Evolutionary conservation across 2,113 vertebrate genomes (phyloP).

Genomic region (Heptranchias perlo): DNA sequence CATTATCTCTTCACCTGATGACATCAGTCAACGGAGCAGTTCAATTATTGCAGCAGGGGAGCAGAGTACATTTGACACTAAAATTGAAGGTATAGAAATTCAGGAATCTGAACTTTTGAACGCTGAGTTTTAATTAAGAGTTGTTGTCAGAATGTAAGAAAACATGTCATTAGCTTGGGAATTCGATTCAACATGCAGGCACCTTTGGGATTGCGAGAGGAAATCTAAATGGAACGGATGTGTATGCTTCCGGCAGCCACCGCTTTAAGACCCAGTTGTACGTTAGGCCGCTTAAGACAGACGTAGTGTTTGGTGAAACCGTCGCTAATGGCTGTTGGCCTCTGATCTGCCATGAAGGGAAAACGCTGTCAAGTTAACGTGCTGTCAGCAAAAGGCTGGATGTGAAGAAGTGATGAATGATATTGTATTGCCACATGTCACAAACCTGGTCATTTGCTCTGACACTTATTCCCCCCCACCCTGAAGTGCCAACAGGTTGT

Average conservation of each 20-base stretch:
- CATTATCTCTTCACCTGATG: conserved; percentile 35
- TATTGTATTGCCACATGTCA: background rate
- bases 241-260: background rate
- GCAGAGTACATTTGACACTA: background rate
- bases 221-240: background rate
- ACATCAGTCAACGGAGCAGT: background rate
- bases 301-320: background rate
- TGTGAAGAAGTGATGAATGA: background rate
- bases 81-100: conserved; percentile 32
- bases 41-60: conserved; percentile 33
- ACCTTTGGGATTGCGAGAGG: background rate
- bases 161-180: conserved; percentile 20
- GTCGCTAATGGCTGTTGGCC: background rate
- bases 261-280: background rate
- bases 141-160: conserved; percentile 8
- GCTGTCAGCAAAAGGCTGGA: background rate
- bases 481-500: background rate
- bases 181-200: background rate
- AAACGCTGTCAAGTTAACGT: background rate
- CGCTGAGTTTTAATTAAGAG: conserved; percentile 20
- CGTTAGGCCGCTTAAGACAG: background rate
- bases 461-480: background rate
- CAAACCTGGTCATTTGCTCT: background rate
- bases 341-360: background rate
- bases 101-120: conserved; percentile 20